phyloP scores from a whole-genome alignment of 2,888 invertebrate genomes.

The Spialia ferax region DNA sequence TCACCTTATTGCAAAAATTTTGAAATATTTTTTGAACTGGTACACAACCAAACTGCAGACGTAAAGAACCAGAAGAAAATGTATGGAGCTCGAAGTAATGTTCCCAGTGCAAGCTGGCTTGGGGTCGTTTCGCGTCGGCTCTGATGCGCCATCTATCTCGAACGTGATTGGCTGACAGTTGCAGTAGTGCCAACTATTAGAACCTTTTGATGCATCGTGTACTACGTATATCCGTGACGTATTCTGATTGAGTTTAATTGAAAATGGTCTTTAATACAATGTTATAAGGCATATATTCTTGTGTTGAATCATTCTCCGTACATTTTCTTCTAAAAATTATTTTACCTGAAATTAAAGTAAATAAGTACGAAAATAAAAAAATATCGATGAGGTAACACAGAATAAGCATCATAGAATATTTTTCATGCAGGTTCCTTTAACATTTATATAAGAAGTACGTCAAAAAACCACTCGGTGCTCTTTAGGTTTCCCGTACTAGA shows the following conservation, averaged over 20 bases:
- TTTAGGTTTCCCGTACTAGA: constrained; percentile 72
- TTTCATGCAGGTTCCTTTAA: constrained; percentile 57
- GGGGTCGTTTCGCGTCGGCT: constrained; percentile 82
- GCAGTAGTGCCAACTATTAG: constrained; percentile 71
- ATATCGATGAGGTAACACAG: constrained; percentile 52
- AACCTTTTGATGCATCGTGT: constrained; percentile 64
- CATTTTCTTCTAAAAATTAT: constrained; percentile 75
- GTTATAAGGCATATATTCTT: constrained; percentile 48
- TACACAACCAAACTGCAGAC: constrained; percentile 86
- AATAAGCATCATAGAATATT: constrained; percentile 56
- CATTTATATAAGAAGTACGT: constrained; percentile 77
- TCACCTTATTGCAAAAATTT: constrained; percentile 87
- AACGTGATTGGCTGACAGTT: constrained; percentile 68
- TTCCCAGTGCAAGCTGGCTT: constrained; percentile 84
- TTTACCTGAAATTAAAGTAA: constrained; percentile 61
- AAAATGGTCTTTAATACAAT: constrained; percentile 52
- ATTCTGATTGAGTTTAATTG: constrained; percentile 40
- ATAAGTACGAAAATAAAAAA: constrained; percentile 56
- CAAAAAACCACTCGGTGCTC: constrained; percentile 79
- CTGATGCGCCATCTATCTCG: constrained; percentile 77
- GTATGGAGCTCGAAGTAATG: constrained; percentile 86
- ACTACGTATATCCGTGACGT: constrained; percentile 84
- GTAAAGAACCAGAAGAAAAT: constrained; percentile 87
- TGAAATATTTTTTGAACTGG: constrained; percentile 85
- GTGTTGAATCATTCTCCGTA: constrained; percentile 57